Conservation (phyloP, 1,140 invertebrate species). For the Drosophila tani region DNA sequence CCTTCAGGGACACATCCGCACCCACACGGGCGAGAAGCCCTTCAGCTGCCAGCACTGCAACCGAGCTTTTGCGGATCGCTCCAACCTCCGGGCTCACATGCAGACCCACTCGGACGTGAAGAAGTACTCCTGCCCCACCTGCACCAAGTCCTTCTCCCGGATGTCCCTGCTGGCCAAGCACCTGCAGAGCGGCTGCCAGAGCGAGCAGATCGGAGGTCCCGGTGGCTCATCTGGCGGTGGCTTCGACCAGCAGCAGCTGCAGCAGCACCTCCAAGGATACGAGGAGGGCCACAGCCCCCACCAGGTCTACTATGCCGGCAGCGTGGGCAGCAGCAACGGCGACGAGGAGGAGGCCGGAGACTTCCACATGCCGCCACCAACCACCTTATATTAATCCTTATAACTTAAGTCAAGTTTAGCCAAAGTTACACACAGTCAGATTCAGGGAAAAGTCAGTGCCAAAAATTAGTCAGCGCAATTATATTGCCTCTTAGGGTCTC, state of each 20-base stretch:
- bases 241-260: conserved; percentile 71
- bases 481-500: conserved; percentile 72
- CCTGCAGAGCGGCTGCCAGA: conserved; percentile 93
- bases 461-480: conserved; percentile 82
- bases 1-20: conserved; percentile 96
- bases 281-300: conserved; percentile 51
- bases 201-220: conserved; percentile 25
- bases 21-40: conserved; percentile 98
- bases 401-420: neutral
- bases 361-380: conserved; percentile 39
- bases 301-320: conserved; percentile 71
- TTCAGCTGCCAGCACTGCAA: conserved; percentile 98
- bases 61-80: conserved; percentile 97
- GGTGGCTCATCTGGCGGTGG: conserved; percentile 12
- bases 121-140: conserved; percentile 97
- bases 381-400: conserved; percentile 48
- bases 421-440: conserved; percentile 47
- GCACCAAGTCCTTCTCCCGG: conserved; percentile 97
- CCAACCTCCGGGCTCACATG: conserved; percentile 97
- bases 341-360: conserved; percentile 70
- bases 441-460: conserved; percentile 73
- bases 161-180: conserved; percentile 98
- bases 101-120: conserved; percentile 99
- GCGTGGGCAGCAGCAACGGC: conserved; percentile 70
- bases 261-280: conserved; percentile 69